These are phyloP conservation scores for Heliocidaris erythrogramma DNA, from an alignment of 35 echinoderm and acorn worm species.

Conservation along the genomic window DNA sequence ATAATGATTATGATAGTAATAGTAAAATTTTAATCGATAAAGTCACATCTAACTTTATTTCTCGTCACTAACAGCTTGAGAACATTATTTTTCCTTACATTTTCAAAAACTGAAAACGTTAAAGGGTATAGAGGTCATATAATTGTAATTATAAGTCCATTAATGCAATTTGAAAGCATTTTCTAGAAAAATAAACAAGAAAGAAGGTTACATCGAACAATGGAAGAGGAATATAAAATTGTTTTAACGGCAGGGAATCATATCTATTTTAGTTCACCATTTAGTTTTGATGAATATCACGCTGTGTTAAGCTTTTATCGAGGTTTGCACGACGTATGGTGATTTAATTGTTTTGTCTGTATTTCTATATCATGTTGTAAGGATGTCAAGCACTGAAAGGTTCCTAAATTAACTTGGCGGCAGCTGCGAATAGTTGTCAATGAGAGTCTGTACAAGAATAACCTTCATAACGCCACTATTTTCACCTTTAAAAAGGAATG, in stretches of 20 bases:
- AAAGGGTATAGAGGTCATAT: too few relatives aligned
- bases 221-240: not conserved
- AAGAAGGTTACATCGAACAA: not conserved
- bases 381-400: not conserved
- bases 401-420: not conserved
- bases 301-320: slow-evolving; percentile 12
- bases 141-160: too few relatives aligned
- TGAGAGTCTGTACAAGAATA: too few relatives aligned
- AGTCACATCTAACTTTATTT: not conserved
- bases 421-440: not conserved
- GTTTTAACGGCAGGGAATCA: not conserved
- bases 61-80: too few relatives aligned
- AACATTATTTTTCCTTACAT: too few relatives aligned
- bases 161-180: too few relatives aligned
- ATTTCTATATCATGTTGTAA: not conserved
- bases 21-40: not conserved
- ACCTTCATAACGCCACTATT: too few relatives aligned
- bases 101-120: too few relatives aligned
- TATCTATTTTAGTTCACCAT: not conserved
- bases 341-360: not conserved
- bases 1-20: not conserved
- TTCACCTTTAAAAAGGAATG: too few relatives aligned
- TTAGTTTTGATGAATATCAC: not conserved
- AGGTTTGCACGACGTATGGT: not conserved
- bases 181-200: not conserved